phyloP scores from a whole-genome alignment of 2,113 vertebrate genomes.

The Regulus satrapa region DNA sequence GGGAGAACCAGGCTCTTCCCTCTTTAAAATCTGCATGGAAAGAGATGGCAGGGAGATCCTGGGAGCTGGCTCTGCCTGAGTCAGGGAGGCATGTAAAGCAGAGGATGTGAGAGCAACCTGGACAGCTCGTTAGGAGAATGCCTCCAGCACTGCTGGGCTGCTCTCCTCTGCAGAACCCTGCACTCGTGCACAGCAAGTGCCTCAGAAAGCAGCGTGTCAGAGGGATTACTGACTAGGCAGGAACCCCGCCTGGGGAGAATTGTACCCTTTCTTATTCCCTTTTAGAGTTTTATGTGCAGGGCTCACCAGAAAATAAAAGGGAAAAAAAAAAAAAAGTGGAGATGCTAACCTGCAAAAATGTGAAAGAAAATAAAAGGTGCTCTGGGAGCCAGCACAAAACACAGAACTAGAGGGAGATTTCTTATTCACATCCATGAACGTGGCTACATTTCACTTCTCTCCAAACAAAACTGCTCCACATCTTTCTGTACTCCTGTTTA shows the following conservation, averaged over 20 bases:
- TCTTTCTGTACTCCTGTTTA: neutral
- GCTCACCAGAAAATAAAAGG: neutral
- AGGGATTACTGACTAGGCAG: slow-evolving; percentile 48
- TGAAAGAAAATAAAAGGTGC: slow-evolving; percentile 23
- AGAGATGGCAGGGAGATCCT: neutral
- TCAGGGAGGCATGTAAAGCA: neutral
- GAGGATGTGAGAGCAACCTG: neutral
- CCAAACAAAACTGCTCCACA: neutral
- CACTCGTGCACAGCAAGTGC: neutral
- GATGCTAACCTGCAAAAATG: slow-evolving; percentile 11
- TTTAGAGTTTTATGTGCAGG: neutral
- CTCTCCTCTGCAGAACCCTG: neutral
- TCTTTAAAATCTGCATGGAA: neutral
- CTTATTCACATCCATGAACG: neutral
- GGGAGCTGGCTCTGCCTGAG: neutral
- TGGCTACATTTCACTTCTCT: neutral
- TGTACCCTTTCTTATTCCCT: neutral
- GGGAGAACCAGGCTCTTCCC: neutral
- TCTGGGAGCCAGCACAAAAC: neutral
- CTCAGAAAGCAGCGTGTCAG: slow-evolving; percentile 2
- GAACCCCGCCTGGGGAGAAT: slow-evolving; percentile 27
- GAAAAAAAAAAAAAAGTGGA: too few species aligned
- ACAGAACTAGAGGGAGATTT: neutral
- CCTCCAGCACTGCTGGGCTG: slow-evolving; percentile 8
- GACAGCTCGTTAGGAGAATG: slow-evolving; percentile 42